These are phyloP conservation scores for Platalea minor DNA, from an alignment of 2,797 vertebrate genomes.

Conservation along the genomic window DNA sequence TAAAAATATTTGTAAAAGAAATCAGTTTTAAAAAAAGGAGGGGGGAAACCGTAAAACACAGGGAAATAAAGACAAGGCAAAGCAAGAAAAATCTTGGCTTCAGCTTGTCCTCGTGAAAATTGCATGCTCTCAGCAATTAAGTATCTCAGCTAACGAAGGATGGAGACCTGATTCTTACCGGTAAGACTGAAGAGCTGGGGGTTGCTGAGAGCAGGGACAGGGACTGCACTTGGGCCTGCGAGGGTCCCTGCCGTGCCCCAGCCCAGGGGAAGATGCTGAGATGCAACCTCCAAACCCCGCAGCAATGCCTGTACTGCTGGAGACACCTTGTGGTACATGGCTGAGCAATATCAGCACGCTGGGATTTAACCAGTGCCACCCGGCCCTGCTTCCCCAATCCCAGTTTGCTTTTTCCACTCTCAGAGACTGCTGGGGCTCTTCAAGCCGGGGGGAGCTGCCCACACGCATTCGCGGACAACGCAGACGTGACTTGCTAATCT, in stretches of 20 bases:
- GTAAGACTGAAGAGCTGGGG: neutral
- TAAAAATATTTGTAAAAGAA: neutral
- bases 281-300: neutral
- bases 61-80: neutral
- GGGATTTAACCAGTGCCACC: neutral
- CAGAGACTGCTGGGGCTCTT: neutral
- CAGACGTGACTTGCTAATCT: neutral
- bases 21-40: neutral
- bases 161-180: neutral
- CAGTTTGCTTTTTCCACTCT: too few species aligned
- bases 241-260: neutral
- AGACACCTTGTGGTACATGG: slow-evolving; percentile 54
- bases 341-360: neutral
- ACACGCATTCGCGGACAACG: neutral
- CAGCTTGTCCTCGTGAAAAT: neutral
- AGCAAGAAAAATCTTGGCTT: neutral
- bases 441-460: neutral
- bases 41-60: neutral
- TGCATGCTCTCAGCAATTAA: neutral
- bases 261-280: neutral
- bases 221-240: neutral
- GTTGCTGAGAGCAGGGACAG: neutral
- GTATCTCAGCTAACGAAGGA: neutral
- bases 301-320: neutral
- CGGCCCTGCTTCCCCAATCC: neutral